phyloP scores from a whole-genome alignment of 1,140 invertebrate species.

The Drosophila elegans region DNA sequence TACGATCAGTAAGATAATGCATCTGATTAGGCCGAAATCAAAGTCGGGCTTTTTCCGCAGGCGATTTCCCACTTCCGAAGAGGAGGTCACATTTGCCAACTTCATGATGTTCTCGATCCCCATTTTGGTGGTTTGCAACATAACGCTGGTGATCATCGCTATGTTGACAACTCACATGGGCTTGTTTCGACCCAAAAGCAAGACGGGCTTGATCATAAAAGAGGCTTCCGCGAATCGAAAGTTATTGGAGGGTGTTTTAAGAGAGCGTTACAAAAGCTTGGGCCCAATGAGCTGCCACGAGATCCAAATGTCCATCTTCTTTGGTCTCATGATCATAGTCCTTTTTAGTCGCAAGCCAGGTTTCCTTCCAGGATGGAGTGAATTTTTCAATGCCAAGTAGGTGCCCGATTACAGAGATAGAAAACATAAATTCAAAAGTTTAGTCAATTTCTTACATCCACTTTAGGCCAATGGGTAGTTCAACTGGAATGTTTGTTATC shows the following conservation, averaged over 20 bases:
- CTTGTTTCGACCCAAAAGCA: constrained; percentile 87
- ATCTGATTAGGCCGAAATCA: neutral
- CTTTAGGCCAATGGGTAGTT: constrained; percentile 89
- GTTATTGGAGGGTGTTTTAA: constrained; percentile 87
- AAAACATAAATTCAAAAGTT: too few species aligned
- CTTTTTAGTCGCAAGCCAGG: constrained; percentile 94
- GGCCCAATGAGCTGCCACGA: constrained; percentile 94
- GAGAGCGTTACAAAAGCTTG: constrained; percentile 89
- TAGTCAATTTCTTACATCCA: too few species aligned
- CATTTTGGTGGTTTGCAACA: constrained; percentile 87
- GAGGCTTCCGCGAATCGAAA: constrained; percentile 86
- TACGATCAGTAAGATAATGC: constrained; percentile 86
- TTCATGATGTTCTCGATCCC: constrained; percentile 88
- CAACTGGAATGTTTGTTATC: constrained; percentile 90
- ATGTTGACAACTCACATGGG: constrained; percentile 90
- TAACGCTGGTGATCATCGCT: constrained; percentile 88
- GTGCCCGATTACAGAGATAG: neutral
- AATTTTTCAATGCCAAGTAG: constrained; percentile 43
- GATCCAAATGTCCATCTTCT: constrained; percentile 89
- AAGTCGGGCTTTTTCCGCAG: constrained; percentile 52
- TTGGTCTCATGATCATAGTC: constrained; percentile 90
- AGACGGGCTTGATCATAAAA: constrained; percentile 84
- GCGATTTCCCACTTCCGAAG: constrained; percentile 86
- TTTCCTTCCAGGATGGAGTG: constrained; percentile 57
- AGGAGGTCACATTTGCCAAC: constrained; percentile 89